Base-by-base conservation (phyloP, 30 jellyfish, hydroid and myxozoan species). In the Aurelia coerulea region DNA sequence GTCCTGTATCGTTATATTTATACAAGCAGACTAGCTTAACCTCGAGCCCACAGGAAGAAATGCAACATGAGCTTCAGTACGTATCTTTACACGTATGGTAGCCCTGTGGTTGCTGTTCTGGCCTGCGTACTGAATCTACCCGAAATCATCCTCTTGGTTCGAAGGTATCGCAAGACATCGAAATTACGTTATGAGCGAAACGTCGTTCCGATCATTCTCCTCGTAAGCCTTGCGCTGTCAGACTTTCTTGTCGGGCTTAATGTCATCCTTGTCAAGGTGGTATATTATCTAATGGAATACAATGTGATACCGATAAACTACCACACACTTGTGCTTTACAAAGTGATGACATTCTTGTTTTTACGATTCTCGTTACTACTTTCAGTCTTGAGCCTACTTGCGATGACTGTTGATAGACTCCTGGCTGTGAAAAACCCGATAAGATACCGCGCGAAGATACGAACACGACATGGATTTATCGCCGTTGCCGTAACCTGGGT, bases 211-310 rank as follows among this genome's bases (percentile, higher is more conserved):
- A 49, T 64, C 5, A 54, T 89, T 12, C 80, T 68, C 32, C 68
- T 89, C 34, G 29, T 67, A 10, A 89, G 82, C 74, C 80, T 89
- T 7, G 92, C 97, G 6, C 46, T 60, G 16, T 89, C 97, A 6
- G 97, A 89, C 41, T 62, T 81, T 34, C 63, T 73, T 2, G 97
- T 89, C 10, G 97, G 97, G 46, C 32, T 75, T 0, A 73, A 66
- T 16, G 86, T 64, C 37, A 58, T 89, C 9, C 70, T 70, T 2
- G 58, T 87, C 68, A 87, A 87, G 34, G 46, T 87, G 18, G 15
- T 87, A 18, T 68, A 37, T 51, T 80, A 13, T 37, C 62, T 76
- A 42, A 7, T 62, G 73, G 46, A 18, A 15, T 18, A 73, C 11
- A 51, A 51, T 35, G 84, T 64, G 23, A 16, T 70, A 11, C 75